Conservation (phyloP, 2,113 vertebrate genomes). For the Sarotherodon lohbergeri region DNA sequence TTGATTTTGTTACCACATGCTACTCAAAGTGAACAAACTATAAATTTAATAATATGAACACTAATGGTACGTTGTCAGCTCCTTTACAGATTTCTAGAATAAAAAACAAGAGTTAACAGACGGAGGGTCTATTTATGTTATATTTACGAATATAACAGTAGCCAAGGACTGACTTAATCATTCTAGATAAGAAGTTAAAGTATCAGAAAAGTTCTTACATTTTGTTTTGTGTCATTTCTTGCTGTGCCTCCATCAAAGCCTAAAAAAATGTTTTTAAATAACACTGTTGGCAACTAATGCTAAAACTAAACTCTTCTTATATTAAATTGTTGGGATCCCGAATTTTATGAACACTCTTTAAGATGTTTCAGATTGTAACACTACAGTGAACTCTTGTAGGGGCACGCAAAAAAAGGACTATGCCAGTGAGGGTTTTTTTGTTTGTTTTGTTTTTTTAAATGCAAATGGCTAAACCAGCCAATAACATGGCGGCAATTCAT, state of each 20-base stretch:
- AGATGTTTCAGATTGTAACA: not conserved
- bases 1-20: not conserved
- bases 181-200: not conserved
- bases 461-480: not conserved
- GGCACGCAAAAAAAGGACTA: not conserved
- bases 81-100: not conserved
- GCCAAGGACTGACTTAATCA: not conserved
- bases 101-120: not conserved
- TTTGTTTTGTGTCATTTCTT: not conserved
- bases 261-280: not conserved
- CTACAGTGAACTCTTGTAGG: not conserved
- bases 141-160: not conserved
- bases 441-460: accelerated
- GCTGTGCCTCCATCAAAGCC: not conserved
- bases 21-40: not conserved
- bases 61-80: not conserved
- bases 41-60: not conserved
- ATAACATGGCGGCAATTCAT: not conserved
- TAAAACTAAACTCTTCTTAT: not conserved
- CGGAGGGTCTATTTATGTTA: not conserved
- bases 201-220: not conserved
- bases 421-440: not conserved
- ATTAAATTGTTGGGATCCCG: not conserved
- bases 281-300: not conserved
- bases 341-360: not conserved